Evolutionary conservation across 2,797 vertebrate species (phyloP).

Genomic region (Cossypha polioptera): DNA sequence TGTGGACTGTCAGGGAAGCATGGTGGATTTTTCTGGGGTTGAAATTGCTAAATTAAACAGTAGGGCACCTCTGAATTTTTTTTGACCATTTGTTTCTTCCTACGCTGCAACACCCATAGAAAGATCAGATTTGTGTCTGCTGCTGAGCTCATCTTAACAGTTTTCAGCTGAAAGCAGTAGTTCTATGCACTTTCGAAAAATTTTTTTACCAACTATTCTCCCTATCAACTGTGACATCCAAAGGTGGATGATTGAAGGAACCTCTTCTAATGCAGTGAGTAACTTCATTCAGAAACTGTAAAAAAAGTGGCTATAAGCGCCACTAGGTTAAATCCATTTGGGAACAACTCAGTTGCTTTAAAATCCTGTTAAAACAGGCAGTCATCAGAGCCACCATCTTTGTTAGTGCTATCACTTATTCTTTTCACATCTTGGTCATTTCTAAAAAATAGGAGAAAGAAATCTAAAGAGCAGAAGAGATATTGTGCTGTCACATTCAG

Average conservation of each 20-base stretch:
- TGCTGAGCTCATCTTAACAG: slow-evolving; percentile 19
- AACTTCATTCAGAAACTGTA: not conserved
- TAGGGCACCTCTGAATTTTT: not conserved
- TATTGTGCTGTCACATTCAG: not conserved
- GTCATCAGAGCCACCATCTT: not conserved
- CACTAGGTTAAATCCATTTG: slow-evolving; percentile 34
- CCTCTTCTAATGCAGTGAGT: not conserved
- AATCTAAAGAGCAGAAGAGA: not conserved
- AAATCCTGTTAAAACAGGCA: not conserved
- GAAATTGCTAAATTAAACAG: not conserved
- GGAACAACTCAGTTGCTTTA: slow-evolving; percentile 43
- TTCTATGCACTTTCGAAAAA: not conserved
- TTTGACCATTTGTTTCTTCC: not conserved
- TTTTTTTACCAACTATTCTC: slow-evolving; percentile 20
- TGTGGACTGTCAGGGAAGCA: not conserved
- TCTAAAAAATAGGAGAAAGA: not conserved
- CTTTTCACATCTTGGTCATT: not conserved
- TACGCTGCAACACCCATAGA: not conserved
- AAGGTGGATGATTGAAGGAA: slow-evolving; percentile 31
- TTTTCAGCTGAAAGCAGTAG: slow-evolving; percentile 45
- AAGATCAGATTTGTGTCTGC: not conserved
- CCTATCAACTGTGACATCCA: slow-evolving; percentile 33
- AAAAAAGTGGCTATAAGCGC: not conserved
- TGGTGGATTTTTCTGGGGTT: slow-evolving; percentile 33
- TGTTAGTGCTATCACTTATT: not conserved